Base-by-base conservation (phyloP, 2,888 invertebrate genomes). In the Auanema sp. region DNA sequence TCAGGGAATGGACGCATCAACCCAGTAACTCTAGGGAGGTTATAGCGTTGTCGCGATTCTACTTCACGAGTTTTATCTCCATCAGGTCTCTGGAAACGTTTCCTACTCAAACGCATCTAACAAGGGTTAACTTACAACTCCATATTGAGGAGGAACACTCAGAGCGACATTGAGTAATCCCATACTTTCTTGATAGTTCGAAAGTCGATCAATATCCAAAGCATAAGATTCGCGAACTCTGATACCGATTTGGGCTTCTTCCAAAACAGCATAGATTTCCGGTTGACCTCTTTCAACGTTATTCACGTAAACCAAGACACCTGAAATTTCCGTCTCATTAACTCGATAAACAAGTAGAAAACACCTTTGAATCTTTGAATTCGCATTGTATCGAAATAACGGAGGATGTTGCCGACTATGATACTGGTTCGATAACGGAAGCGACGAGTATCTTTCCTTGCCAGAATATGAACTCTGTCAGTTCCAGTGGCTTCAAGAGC, bases 1-100 rank as follows among this genome's bases (percentile, higher is more conserved):
- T 81, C 81, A n/a, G 81, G 81, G 78, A 79, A 81, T n/a, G 81
- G 81, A 8, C 81, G 72, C 65, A 80, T 71, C n/a, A 81, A 66
- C 18, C 81, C 81, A 25, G 68, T 51, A 21, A 81, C 81, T 44
- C 75, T 62, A 12, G 81, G 81, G 33, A 81, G 59, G 47, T 79
- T 72, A 60, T 78, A 81, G 14, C 79, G 58, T 42, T 73, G 72
- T 33, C 81, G 70, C 21, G 68, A 25, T 42, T 79, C 80, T 24
- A 64, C 60, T 44, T 81, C 80, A n/a, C 79, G 68, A 12, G 79
- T 76, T 43, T 81, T 81, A 65, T 81, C 79, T 50, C 81, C 81
- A 64, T 81, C 80, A 2, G 81, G 81, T 47, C 78, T 66, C 71
- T 76, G 63, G 60, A 65, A 62, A n/a, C n/a, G n/a, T n/a, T n/a